Conservation (phyloP, 2,888 invertebrate genomes). For the Phragmatobia fuliginosa region DNA sequence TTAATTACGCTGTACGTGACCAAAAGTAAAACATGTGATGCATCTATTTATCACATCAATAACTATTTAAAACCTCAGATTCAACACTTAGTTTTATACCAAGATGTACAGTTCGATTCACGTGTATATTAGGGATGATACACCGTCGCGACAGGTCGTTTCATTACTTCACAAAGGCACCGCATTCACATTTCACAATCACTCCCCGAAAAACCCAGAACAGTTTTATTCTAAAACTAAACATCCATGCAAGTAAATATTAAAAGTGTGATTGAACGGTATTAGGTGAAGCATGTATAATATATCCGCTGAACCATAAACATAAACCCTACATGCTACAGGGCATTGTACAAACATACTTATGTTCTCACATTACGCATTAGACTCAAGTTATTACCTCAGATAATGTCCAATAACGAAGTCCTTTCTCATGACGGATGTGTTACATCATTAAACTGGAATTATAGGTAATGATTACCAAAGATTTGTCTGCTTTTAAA, state of each 20-base stretch:
- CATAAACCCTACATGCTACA: conserved; percentile 22
- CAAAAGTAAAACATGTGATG: conserved; percentile 3
- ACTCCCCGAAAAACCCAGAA: neutral
- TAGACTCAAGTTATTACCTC: neutral
- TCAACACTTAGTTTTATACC: neutral
- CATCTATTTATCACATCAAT: conserved; percentile 4
- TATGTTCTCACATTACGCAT: neutral
- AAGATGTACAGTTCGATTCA: neutral
- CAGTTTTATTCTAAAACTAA: neutral
- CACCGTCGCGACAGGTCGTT: neutral
- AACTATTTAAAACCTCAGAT: conserved; percentile 2
- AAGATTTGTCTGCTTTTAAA: conserved; percentile 23
- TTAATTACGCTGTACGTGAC: conserved; percentile 5
- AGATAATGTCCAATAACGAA: neutral
- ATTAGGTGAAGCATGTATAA: conserved; percentile 40
- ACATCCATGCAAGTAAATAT: neutral
- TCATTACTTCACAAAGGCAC: neutral
- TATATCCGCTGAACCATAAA: conserved; percentile 45
- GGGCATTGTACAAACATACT: conserved; percentile 10
- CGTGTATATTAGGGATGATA: neutral
- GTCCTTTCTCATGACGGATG: neutral
- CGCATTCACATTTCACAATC: neutral
- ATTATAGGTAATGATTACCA: conserved; percentile 11
- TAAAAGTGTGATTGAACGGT: conserved; percentile 30
- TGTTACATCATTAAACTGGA: conserved; percentile 1